Conservation (phyloP, 1,140 invertebrate genomes). For the Tigriopus japonicus region DNA sequence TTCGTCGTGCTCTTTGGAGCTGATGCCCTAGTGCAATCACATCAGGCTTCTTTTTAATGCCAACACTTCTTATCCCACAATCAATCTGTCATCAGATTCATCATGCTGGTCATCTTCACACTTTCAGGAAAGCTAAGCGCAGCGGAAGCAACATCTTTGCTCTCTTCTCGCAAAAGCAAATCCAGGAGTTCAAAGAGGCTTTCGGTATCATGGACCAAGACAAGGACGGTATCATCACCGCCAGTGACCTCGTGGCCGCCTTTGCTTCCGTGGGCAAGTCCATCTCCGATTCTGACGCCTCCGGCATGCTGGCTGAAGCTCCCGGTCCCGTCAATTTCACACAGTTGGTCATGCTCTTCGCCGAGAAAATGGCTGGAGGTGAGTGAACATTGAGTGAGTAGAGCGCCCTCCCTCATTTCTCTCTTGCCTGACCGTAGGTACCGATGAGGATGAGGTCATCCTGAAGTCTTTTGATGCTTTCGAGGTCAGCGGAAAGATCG, state of each 20-base stretch:
- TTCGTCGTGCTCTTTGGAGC: too few relatives aligned
- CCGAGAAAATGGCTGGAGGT: constrained; percentile 30
- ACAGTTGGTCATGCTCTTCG: constrained; percentile 76
- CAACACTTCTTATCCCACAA: neutral
- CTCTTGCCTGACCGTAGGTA: constrained; percentile 30
- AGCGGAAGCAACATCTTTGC: constrained; percentile 78
- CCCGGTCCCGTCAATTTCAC: constrained; percentile 88
- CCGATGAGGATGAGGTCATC: constrained; percentile 84
- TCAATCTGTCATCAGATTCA: neutral
- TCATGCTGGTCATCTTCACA: neutral
- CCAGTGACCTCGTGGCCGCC: constrained; percentile 80
- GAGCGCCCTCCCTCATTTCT: neutral
- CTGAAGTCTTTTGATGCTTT: constrained; percentile 88
- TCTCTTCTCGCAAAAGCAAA: constrained; percentile 84
- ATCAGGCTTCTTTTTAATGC: neutral
- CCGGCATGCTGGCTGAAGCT: constrained; percentile 74
- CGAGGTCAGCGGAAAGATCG: constrained; percentile 60
- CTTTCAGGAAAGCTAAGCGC: constrained; percentile 22
- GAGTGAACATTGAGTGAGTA: constrained; percentile 18
- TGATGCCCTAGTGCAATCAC: too few relatives aligned
- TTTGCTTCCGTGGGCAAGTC: constrained; percentile 85
- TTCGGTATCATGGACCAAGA: constrained; percentile 97
- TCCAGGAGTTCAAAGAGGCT: constrained; percentile 65
- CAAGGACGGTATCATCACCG: constrained; percentile 90
- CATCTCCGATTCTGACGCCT: constrained; percentile 63